Evolutionary conservation across 2,113 vertebrate species (phyloP), one percentile per base, ranked within the genome.

Genomic region (Tupaia tana): DNA sequence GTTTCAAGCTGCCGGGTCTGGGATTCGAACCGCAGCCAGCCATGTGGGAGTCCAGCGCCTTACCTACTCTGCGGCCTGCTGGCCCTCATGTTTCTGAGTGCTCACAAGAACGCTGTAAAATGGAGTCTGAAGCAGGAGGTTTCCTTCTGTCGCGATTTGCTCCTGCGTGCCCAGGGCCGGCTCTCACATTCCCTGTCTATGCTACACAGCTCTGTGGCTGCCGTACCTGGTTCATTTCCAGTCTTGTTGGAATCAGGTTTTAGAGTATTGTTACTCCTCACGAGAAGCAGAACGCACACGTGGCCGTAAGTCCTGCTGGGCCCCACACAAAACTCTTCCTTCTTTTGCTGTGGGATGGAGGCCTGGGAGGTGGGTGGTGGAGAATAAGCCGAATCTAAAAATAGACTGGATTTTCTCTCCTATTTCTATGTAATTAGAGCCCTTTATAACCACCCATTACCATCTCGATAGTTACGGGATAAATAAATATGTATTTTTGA

Each of bases 351-450:
- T 83, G 91, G 86, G 80, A 96, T 83, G 25, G 20, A 43, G 43
- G 43, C 43, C 43, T 6, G 87, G 75, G 71, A 86, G 88, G 6
- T 56, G 96, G 86, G 78, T 63, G 13, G 64, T 91, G 66, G 74
- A 93, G 95, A 74, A 95, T 61, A 92, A 97, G 91, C 84, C 86
- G 86, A 82, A 78, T 64, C 88, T 98, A 97, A 96, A 93, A 98
- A 90, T 89, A 97, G 95, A 96, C n/a, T n/a, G 25, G 0, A 0
- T 74, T 91, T 91, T 78, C 24, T 95, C 96, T 75, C 7, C 73
- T 75, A 15, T 10, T 94, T 96, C 86, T 89, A 24, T 91, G 89
- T 93, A 94, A 97, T 93, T 90, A 97, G 89, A 79, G 54, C 77
- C 95, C 89, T 97, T 91, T 97, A 82, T 97, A 98, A 93, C 63